Evolutionary conservation across 2,797 vertebrate species (phyloP).

Genomic region (Rhinogobio ventralis): DNA sequence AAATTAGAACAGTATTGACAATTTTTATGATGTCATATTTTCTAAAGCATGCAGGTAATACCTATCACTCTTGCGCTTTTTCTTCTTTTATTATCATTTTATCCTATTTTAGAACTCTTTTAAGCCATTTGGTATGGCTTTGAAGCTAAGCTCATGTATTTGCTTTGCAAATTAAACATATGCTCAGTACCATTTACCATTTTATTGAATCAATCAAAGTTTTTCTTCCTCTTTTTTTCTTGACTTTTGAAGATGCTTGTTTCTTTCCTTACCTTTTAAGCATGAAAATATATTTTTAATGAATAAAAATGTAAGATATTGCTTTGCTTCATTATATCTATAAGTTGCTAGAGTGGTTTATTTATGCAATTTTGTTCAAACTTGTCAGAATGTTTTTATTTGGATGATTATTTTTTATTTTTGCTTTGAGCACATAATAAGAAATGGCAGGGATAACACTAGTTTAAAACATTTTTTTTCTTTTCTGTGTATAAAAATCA

Average conservation of each 20-base stretch:
- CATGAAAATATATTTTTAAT: conserved; percentile 44
- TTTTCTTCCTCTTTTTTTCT: conserved; percentile 60
- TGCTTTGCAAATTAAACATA: conserved; percentile 82
- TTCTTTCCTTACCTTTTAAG: conserved; percentile 48
- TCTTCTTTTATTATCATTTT: conserved; percentile 66
- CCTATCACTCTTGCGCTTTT: conserved; percentile 62
- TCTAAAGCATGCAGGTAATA: conserved; percentile 75
- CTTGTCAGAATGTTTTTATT: background rate
- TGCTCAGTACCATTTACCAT: conserved; percentile 71
- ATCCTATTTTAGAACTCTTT: conserved; percentile 61
- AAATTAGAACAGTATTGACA: background rate
- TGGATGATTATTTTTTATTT: background rate
- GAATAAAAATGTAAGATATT: conserved; percentile 36
- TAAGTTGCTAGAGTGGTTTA: conserved; percentile 13
- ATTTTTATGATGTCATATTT: conserved; percentile 60
- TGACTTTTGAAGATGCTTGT: conserved; percentile 60
- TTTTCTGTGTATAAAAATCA: background rate
- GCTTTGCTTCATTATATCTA: conserved; percentile 28
- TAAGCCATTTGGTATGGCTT: conserved; percentile 62
- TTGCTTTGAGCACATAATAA: background rate
- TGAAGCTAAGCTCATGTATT: conserved; percentile 77
- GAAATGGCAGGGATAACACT: conserved; percentile 3
- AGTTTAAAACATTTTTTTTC: background rate
- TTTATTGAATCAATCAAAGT: conserved; percentile 77
- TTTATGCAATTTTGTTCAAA: background rate